Conservation (phyloP, 1,140 invertebrate species). For the Bathynomus jamesi region DNA sequence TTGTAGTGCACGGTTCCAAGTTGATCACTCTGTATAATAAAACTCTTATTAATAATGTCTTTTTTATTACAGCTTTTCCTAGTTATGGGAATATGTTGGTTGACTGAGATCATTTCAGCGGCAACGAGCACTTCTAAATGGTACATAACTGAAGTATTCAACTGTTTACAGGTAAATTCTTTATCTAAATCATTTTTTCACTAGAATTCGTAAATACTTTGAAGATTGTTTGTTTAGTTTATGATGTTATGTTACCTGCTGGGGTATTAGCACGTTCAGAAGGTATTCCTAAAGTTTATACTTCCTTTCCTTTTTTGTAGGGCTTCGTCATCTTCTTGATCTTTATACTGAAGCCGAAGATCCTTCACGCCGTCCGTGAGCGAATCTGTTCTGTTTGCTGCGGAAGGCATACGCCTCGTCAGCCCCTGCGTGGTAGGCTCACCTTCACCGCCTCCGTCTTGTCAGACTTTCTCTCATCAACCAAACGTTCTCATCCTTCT, state of each 20-base stretch:
- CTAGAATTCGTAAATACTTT: no score
- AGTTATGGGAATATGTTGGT: slow-evolving; percentile 38
- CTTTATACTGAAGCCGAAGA: slow-evolving; percentile 37
- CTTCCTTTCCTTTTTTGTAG: slow-evolving; percentile 22
- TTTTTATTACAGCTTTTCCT: slow-evolving; percentile 27
- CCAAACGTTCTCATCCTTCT: neutral
- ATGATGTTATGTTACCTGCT: no score
- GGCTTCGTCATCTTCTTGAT: slow-evolving; percentile 37
- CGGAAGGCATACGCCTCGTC: neutral
- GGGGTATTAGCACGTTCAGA: no score
- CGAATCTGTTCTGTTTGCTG: slow-evolving; percentile 27
- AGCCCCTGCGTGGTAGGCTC: neutral
- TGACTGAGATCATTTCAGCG: slow-evolving; percentile 35
- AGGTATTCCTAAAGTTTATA: no score
- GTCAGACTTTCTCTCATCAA: neutral
- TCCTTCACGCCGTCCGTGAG: slow-evolving; percentile 30
- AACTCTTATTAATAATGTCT: neutral
- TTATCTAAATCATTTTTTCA: no score
- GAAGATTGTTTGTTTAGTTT: no score
- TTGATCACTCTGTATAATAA: no score
- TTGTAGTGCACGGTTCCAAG: no score
- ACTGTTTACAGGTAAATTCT: slow-evolving; percentile 32
- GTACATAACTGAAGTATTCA: slow-evolving; percentile 36
- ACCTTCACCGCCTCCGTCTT: neutral
- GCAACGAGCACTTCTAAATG: slow-evolving; percentile 25